Base-by-base conservation (phyloP, 2,888 invertebrate genomes). In the Melieria picta region DNA sequence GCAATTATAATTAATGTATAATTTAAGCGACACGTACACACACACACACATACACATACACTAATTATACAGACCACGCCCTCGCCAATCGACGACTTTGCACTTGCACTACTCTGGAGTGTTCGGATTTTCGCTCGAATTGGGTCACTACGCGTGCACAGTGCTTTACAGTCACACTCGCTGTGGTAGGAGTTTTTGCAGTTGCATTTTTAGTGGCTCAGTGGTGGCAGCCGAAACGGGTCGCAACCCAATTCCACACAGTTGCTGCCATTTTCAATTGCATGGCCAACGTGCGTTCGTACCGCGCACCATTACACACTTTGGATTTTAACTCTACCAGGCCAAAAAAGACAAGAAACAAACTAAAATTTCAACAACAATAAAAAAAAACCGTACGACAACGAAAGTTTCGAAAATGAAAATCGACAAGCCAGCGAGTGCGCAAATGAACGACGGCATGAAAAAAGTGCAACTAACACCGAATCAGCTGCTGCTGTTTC, bases 91-190 rank as follows among this genome's bases (percentile, higher is more conserved):
- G 60, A 11, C 4, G n/a, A 13, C 11, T n/a, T 7, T 7, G 60
- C 10, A 43, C 43, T n/a, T 5, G 57, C 16, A 57, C 57, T 30
- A 13, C 62, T 6, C 4, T 16, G 5, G 16, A 5, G 3, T 64
- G 9, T 42, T 42, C 50, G 52, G 9, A 60, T 45, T n/a, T 45
- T 30, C 50, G 6, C 46, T 52, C 43, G 57, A 66, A 66, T 58
- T 66, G 66, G 66, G 66, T 66, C 66, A 66, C 42, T 30, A 58
- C 48, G 42, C 42, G 66, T 56, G 65, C 57, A 11, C 42, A n/a
- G 45, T 43, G 43, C 11, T 30, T 30, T 30, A 30, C 30, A 30
- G 30, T 30, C 30, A 30, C 30, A 30, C 30, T 30, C 30, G 30
- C 30, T 30, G 30, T 30, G 30, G 2, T 30, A 30, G 30, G 2